A percentile compares a stretch with the other conserved stretches of the same genome.
phyloP scores from a whole-genome alignment of 2,888 invertebrate species.

The Pheosia gnoma region DNA sequence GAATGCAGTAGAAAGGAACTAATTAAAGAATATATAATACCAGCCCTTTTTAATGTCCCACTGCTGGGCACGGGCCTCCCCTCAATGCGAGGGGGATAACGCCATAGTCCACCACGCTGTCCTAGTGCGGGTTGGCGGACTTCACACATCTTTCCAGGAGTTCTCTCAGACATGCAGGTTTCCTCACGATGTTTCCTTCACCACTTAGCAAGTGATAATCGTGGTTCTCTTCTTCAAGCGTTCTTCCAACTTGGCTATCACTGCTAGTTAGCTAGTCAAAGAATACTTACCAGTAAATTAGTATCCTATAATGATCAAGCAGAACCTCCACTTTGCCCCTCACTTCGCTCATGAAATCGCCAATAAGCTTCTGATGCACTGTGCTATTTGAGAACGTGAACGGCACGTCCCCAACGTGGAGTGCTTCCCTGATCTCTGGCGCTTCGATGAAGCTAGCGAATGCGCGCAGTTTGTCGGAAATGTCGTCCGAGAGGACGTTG shows the following conservation, averaged over 20 bases:
- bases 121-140: too few species aligned
- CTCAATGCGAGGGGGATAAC: too few species aligned
- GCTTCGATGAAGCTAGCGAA: conserved; percentile 84
- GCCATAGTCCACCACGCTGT: too few species aligned
- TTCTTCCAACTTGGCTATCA: background rate
- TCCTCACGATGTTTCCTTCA: too few species aligned
- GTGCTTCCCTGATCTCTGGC: conserved; percentile 81
- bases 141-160: too few species aligned
- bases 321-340: conserved; percentile 84
- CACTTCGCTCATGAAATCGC: conserved; percentile 87
- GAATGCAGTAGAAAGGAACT: background rate
- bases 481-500: conserved; percentile 65
- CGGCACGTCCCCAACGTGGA: conserved; percentile 89
- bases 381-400: conserved; percentile 53
- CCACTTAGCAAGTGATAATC: too few species aligned
- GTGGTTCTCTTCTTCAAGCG: too few species aligned
- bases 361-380: conserved; percentile 63
- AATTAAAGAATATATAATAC: too few species aligned
- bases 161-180: too few species aligned
- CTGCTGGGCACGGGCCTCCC: too few species aligned
- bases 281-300: conserved; percentile 85
- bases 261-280: background rate
- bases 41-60: too few species aligned
- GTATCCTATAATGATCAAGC: conserved; percentile 85
- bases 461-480: conserved; percentile 52